Percentiles rank a stretch among this genome's conserved stretches.
Conservation (phyloP, 2,797 vertebrate genomes). For the Threskiornis aethiopicus region DNA sequence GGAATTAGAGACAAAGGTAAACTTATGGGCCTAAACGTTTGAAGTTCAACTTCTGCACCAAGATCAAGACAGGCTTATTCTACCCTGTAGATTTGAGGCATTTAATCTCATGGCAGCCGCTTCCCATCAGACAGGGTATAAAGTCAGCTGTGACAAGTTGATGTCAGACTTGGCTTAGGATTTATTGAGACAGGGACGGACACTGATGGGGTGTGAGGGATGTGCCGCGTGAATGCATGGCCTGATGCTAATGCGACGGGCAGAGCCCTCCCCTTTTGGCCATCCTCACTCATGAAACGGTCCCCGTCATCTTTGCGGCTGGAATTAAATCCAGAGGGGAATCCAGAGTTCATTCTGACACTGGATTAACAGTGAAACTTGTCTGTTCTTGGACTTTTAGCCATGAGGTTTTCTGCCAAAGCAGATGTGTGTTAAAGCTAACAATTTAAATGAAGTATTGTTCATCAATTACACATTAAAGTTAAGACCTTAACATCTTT, state of each 20-base stretch:
- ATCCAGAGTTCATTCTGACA: background rate
- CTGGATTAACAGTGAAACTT: background rate
- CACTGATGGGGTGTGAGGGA: background rate
- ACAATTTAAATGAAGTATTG: background rate
- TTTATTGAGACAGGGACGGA: background rate
- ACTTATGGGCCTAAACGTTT: background rate
- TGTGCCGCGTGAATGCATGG: accelerated
- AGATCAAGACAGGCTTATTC: background rate
- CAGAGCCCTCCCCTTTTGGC: background rate
- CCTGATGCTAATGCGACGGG: background rate
- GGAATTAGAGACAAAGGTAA: background rate
- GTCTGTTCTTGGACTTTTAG: background rate
- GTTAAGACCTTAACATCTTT: background rate
- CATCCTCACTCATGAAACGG: background rate
- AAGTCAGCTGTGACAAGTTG: background rate
- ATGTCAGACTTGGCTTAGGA: background rate
- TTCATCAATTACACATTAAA: background rate
- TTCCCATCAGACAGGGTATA: background rate
- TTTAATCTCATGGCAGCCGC: background rate
- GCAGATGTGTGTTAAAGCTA: background rate
- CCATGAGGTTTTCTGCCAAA: background rate
- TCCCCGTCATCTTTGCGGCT: background rate
- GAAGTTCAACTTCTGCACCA: background rate
- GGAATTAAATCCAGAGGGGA: background rate
- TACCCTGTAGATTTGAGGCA: background rate